These are phyloP conservation scores for Psittacus erithacus DNA, from an alignment of 2,113 vertebrate species.

Conservation along the genomic window DNA sequence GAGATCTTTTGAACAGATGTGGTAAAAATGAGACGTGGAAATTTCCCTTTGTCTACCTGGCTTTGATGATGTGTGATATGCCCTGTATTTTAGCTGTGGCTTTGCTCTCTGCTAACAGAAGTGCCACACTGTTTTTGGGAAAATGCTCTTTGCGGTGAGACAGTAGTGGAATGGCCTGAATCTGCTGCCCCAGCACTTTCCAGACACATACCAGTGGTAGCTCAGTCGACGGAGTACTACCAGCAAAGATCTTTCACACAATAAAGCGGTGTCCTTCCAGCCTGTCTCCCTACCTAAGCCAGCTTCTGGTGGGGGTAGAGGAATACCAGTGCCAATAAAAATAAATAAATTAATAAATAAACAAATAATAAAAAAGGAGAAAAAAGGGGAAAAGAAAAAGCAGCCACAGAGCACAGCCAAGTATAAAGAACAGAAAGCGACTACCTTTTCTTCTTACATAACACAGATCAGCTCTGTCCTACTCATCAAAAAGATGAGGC, in stretches of 20 bases:
- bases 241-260: too few species aligned
- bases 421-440: too few species aligned
- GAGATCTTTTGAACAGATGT: not conserved
- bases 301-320: fast-evolving
- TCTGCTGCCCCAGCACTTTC: not conserved
- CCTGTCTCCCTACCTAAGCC: fast-evolving
- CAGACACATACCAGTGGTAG: not conserved
- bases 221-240: not conserved
- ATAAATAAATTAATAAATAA: too few species aligned
- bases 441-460: not conserved
- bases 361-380: too few species aligned
- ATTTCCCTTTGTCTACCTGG: not conserved
- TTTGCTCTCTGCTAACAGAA: not conserved
- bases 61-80: not conserved
- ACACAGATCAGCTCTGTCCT: not conserved
- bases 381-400: too few species aligned
- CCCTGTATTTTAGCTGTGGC: not conserved
- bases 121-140: not conserved
- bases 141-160: not conserved
- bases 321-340: not conserved
- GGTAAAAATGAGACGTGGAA: not conserved
- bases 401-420: not conserved
- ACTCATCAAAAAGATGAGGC: not conserved
- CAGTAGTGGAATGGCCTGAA: not conserved
- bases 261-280: not conserved